Evolutionary conservation across 2,113 vertebrate species (phyloP), one percentile per base, ranked within the genome.

Genomic region (Struthio camelus): DNA sequence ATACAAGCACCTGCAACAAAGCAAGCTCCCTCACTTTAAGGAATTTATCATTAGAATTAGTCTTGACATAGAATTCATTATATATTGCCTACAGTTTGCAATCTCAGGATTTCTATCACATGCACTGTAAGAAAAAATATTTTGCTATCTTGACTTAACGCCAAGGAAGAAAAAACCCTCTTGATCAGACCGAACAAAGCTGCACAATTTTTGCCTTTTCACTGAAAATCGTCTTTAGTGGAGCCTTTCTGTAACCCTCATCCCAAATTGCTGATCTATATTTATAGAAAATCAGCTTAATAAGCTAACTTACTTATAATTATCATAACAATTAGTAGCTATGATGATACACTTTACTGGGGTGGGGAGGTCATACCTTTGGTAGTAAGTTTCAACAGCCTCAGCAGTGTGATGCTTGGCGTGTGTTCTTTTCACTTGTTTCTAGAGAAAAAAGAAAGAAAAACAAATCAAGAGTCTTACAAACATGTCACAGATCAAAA

Each of bases 341-440:
- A 94, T 72, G 93, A 94, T 90, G 93, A 98, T 96, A 98, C 86
- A 88, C 85, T 96, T 90, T 98, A 97, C 70, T 44, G 56, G 93
- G 85, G 42, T 84, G 85, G 86, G 73, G 71, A 95, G 77, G 75
- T 95, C 96, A 95, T 98, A 99, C 99, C 99, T 99, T 97, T 98
- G 98, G 96, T 99, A 99, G 96, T 99, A 98, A 97, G 88, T 97
- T 98, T 99, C 98, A 54, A 98, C 97, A 53, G 98, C 98, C 92
- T 99, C 99, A 46, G 98, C 97, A 84, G 98, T 97, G 81, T 99
- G 99, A 97, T 99, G 99, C 86, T 98, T 99, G 81, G 96, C 98
- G 96, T 99, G 97, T 71, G 98, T 99, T 97, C 98, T 99, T 98
- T 99, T 99, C 96, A 98, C 99, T 93, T 99, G 98, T 98, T 99